Evolutionary conservation across 2,888 invertebrate genomes (phyloP), one percentile per base, ranked within the genome.

Genomic region (Brachynemurus nebulosus): DNA sequence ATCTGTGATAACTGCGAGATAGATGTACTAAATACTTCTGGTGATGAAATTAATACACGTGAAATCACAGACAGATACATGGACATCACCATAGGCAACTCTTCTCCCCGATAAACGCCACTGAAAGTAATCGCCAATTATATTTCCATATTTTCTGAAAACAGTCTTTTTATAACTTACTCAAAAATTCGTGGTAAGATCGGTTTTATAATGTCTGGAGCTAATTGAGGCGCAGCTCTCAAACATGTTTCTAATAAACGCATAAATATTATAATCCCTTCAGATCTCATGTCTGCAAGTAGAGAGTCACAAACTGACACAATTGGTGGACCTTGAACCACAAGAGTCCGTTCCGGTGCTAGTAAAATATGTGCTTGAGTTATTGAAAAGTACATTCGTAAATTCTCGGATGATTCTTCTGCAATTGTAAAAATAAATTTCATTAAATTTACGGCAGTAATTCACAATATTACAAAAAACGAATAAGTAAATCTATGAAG

Each of bases 351-450:
- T 55, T 83, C 78, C 0, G 89, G 86, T 49, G 80, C 81, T 9
- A 92, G 65, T 12, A 90, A 64, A 0, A 88, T 72, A 60, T 91
- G 89, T 1, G 83, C 86, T 61, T 86, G 79, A 59, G 84, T 80
- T 58, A 93, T 83, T 55, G 81, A 77, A 11, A 91, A 70, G 50
- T 86, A 83, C 46, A 79, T 74, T 48, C 81, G 72, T 9, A 92
- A 68, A 61, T 86, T 81, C 58, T 92, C 91, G 0, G 86, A 76
- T 0, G 86, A 82, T 61, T 76, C 73, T 62, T 91, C 90, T 85
- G 63, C 12, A 66, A 65, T 36, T 41, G 39, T 53, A 47, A 48
- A 44, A 34, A 30, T 38, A 40, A n/a, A n/a, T n/a, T n/a, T n/a
- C n/a, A n/a, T n/a, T n/a, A n/a, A n/a, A n/a, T 25, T 27, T 16